A percentile compares a stretch with the other conserved stretches of the same genome.
Evolutionary conservation across 64 coral and sea anemone species (phyloP).

Genomic region (Actinia tenebrosa): DNA sequence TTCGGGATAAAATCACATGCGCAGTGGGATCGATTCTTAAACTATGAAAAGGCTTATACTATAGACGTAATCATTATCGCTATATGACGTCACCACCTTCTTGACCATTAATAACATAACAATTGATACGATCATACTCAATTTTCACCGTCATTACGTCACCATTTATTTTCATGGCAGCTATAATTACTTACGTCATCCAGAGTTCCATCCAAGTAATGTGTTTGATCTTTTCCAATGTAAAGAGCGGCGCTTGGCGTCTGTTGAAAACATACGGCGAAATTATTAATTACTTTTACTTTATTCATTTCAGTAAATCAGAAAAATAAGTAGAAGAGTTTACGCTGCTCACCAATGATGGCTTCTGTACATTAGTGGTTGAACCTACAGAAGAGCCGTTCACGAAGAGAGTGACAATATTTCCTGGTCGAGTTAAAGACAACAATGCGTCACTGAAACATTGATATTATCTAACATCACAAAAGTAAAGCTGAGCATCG

Average conservation of each 20-base stretch:
- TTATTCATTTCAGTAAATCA: neutral
- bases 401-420: conserved; percentile 63
- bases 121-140: too few relatives aligned
- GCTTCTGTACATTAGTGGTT: conserved; percentile 37
- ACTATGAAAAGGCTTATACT: too few relatives aligned
- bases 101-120: too few relatives aligned
- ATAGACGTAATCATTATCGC: too few relatives aligned
- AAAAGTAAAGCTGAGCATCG: too few relatives aligned
- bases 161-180: neutral
- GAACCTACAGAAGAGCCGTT: conserved; percentile 75
- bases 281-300: neutral
- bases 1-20: too few relatives aligned
- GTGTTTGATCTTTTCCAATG: conserved; percentile 53
- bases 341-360: conserved; percentile 52
- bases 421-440: neutral
- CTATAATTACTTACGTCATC: conserved; percentile 74
- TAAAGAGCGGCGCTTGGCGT: conserved; percentile 49
- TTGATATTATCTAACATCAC: too few relatives aligned
- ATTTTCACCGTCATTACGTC: too few relatives aligned
- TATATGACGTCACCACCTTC: too few relatives aligned
- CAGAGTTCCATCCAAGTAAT: conserved; percentile 72
- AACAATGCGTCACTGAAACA: neutral
- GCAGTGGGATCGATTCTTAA: too few relatives aligned
- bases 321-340: too few relatives aligned
- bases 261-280: neutral